A percentile compares a stretch with the other conserved stretches of the same genome.
Evolutionary conservation across 2,797 vertebrate genomes (phyloP).

Genomic region (Cygnus olor): DNA sequence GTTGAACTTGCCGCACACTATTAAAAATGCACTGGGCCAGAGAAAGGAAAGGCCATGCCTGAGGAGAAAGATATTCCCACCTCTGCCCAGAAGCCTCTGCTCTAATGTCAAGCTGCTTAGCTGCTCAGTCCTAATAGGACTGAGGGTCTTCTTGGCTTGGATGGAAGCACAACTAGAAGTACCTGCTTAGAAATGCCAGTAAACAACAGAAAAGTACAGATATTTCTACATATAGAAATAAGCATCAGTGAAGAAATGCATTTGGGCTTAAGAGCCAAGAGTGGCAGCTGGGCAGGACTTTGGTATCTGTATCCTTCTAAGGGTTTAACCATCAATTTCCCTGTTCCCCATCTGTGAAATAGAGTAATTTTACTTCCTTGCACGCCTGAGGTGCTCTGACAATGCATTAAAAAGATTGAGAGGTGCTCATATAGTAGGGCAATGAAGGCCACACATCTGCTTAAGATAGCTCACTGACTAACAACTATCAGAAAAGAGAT

Average conservation of each 20-base stretch:
- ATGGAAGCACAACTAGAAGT: background rate
- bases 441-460: constrained; percentile 61
- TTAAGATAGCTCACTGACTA: constrained; percentile 51
- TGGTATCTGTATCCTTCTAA: constrained; percentile 44
- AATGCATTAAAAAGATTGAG: constrained; percentile 70
- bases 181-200: background rate
- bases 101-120: background rate
- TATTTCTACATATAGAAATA: background rate
- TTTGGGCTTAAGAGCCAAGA: constrained; percentile 10
- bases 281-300: constrained; percentile 10
- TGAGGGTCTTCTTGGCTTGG: background rate
- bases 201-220: background rate
- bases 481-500: background rate
- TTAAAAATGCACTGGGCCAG: background rate
- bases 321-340: constrained; percentile 64
- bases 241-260: background rate
- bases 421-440: constrained; percentile 48
- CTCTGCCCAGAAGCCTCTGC: background rate
- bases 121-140: background rate
- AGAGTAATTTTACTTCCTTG: constrained; percentile 59
- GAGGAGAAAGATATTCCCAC: background rate
- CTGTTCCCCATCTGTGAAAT: constrained; percentile 62
- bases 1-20: background rate
- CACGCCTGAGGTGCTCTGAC: constrained; percentile 57
- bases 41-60: background rate